phyloP scores from a whole-genome alignment of 2,113 vertebrate genomes.

The Naja naja region DNA sequence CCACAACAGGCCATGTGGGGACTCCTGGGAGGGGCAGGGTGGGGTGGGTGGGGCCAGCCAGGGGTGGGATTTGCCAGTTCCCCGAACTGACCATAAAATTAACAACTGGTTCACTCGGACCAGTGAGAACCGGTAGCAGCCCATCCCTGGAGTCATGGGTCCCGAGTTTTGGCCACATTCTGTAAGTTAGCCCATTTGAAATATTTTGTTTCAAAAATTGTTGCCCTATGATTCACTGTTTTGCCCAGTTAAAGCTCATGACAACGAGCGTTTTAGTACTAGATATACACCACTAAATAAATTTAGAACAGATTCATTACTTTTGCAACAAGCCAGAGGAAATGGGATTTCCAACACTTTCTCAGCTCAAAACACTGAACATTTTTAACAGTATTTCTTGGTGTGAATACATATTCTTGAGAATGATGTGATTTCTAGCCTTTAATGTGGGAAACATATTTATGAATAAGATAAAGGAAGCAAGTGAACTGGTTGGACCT shows the following conservation, averaged over 20 bases:
- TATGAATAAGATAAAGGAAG: not conserved
- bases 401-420: not conserved
- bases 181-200: not conserved
- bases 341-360: not conserved
- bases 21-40: too few relatives aligned
- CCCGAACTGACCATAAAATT: too few relatives aligned
- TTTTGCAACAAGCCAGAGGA: not conserved
- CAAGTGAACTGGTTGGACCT: not conserved
- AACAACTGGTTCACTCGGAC: too few relatives aligned
- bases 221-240: not conserved
- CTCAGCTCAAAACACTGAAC: not conserved
- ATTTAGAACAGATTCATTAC: not conserved
- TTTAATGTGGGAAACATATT: not conserved
- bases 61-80: too few relatives aligned
- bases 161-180: not conserved
- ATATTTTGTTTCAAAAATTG: not conserved
- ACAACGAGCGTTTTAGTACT: not conserved
- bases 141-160: not conserved
- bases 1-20: too few relatives aligned
- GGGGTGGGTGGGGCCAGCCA: too few relatives aligned
- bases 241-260: not conserved
- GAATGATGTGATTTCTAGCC: not conserved
- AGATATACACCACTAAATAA: not conserved
- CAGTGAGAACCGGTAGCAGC: too few relatives aligned
- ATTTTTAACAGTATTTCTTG: not conserved